phyloP scores from a whole-genome alignment of 37 sponge, comb jelly and placozoan genomes.

The Geodia barretti region DNA sequence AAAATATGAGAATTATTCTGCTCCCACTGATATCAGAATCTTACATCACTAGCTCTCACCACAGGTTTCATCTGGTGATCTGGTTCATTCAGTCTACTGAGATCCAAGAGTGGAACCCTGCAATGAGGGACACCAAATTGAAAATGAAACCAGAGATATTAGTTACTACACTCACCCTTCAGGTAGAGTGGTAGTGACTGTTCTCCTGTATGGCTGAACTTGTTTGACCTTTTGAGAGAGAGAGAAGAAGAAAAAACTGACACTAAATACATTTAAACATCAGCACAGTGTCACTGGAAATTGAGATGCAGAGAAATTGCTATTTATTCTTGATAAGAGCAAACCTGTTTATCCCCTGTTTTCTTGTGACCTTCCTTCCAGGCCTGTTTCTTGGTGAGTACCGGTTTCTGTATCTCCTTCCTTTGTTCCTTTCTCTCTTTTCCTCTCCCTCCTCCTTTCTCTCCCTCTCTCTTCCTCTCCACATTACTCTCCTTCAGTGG shows the following conservation, averaged over 20 bases:
- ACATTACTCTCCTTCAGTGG: too few relatives aligned
- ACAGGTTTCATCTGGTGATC: conserved; percentile 56
- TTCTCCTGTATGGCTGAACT: conserved; percentile 33
- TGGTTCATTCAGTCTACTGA: conserved; percentile 52
- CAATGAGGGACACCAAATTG: neutral
- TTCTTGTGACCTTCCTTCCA: too few relatives aligned
- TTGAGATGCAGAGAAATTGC: too few relatives aligned
- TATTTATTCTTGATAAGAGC: too few relatives aligned
- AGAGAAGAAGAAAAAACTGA: neutral
- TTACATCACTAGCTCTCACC: neutral
- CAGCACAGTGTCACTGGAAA: too few relatives aligned
- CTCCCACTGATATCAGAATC: too few relatives aligned
- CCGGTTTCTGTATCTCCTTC: neutral
- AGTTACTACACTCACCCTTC: conserved; percentile 11
- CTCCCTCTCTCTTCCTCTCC: neutral
- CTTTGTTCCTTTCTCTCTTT: neutral
- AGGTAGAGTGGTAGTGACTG: conserved; percentile 16
- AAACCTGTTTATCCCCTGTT: too few relatives aligned
- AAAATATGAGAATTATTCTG: too few relatives aligned
- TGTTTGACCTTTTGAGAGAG: neutral
- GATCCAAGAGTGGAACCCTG: conserved; percentile 44
- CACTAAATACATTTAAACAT: neutral
- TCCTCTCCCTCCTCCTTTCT: neutral
- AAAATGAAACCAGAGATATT: too few relatives aligned
- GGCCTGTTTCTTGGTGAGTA: neutral